These are phyloP conservation scores for Diabrotica balteata DNA, from an alignment of 2,888 invertebrate species.

Conservation along the genomic window DNA sequence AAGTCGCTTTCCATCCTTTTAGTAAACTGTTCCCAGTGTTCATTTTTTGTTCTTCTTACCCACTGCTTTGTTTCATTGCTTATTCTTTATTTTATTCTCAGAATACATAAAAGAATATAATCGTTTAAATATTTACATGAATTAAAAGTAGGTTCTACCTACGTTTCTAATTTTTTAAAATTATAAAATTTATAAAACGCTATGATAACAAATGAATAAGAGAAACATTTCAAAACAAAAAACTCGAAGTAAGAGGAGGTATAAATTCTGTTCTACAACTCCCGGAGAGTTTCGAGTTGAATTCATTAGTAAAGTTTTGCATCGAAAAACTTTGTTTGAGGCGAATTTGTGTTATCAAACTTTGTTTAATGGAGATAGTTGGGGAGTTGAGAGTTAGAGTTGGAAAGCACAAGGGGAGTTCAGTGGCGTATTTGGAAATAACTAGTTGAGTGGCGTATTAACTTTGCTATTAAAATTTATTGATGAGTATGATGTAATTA, in stretches of 20 bases:
- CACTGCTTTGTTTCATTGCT: no score
- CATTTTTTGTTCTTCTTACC: no score
- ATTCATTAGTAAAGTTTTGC: conserved; percentile 42
- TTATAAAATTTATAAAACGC: conserved; percentile 27
- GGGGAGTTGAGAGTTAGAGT: conserved; percentile 25
- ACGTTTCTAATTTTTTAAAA: background rate
- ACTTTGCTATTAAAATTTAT: no score
- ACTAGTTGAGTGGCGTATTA: no score
- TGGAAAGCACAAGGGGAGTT: conserved; percentile 14
- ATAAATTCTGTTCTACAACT: conserved; percentile 40
- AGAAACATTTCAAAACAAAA: conserved; percentile 34
- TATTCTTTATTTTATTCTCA: no score
- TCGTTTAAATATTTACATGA: no score
- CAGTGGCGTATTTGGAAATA: conserved; percentile 13
- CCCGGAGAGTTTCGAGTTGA: conserved; percentile 36
- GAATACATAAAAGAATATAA: no score
- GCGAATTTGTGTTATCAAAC: conserved; percentile 41
- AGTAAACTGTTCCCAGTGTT: no score
- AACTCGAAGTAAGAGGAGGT: conserved; percentile 22
- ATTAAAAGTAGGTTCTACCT: no score
- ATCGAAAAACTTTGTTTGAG: conserved; percentile 40
- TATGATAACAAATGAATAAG: conserved; percentile 25
- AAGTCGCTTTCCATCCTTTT: no score
- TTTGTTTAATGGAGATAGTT: conserved; percentile 49
- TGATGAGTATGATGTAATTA: no score